phyloP scores from a whole-genome alignment of 2,113 vertebrate species.

The Atherinomorus stipes region DNA sequence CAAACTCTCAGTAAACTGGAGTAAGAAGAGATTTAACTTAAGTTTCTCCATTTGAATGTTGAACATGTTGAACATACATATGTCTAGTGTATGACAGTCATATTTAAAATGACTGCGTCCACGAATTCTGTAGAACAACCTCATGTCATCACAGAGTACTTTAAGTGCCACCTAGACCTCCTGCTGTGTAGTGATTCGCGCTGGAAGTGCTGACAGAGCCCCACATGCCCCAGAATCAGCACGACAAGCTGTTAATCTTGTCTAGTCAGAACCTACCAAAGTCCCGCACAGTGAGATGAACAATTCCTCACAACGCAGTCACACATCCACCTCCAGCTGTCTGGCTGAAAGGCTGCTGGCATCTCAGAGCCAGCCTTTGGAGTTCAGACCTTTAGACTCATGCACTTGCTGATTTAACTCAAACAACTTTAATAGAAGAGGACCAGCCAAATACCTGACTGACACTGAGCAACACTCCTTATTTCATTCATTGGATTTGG shows the following conservation, averaged over 20 bases:
- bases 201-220: background rate
- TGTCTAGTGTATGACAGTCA: no score
- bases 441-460: conserved; percentile 36
- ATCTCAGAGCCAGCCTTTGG: conserved; percentile 7
- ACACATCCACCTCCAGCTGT: conserved; percentile 41
- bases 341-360: background rate
- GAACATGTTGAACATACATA: no score
- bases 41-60: no score
- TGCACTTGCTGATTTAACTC: conserved; percentile 25
- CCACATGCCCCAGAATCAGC: conserved; percentile 49
- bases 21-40: no score
- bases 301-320: conserved; percentile 18
- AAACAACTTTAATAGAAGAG: background rate
- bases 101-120: background rate
- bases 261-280: conserved; percentile 35
- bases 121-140: conserved; percentile 15
- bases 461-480: conserved; percentile 16
- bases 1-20: no score
- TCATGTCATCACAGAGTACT: conserved; percentile 20
- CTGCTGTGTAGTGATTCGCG: conserved; percentile 2
- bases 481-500: conserved; percentile 22
- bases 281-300: conserved; percentile 23
- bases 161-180: background rate
- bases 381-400: conserved; percentile 37
- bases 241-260: conserved; percentile 54